Base-by-base conservation (phyloP, 2,113 vertebrate genomes). In the Otus sunia region DNA sequence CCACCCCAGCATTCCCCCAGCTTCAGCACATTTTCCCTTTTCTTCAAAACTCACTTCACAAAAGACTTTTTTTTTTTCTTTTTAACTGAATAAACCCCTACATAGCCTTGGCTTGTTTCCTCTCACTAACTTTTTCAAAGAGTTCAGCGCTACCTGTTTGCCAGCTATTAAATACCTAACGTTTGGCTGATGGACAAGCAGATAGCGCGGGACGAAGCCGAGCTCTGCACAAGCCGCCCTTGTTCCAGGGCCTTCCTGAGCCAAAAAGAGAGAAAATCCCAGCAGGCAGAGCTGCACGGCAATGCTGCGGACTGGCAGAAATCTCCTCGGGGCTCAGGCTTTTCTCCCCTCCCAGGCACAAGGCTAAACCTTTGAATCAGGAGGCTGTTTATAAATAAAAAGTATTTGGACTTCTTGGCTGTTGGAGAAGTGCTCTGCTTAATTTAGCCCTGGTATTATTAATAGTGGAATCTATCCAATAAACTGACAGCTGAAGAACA, bases 121-220 rank as follows among this genome's bases (percentile, higher is more conserved):
- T 74, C 69, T 56, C 62, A 5, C 32, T 8, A 45, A 41, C n/a
- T 36, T 76, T 74, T 94, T 90, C 86, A 95, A 92, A 94, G 94
- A 49, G 95, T 7, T 83, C 62, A 7, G 80, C 1, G 10, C 73
- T 94, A 95, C 94, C 94, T 94, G 90, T 75, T 55, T 97, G 97
- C 96, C 95, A 97, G 88, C 95, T 93, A 50, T 77, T 78, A 94
- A 94, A 96, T 94, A 92, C 88, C 79, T 21, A 10, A 18, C 1
- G 4, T 19, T 62, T 97, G 95, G 94, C 96, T 53, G 95, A 94
- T 84, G 88, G 79, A 95, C 96, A 95, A 92, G 85, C 82, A 6
- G 94, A 97, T 93, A 97, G 85, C 1, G 3, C 29, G 23, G 92
- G 66, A 80, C 0, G 2, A 12, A 7, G 75, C 53, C 5, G 32